These are phyloP conservation scores for Chaetogeoica ovagalla DNA, from an alignment of 2,888 invertebrate species.

Conservation along the genomic window DNA sequence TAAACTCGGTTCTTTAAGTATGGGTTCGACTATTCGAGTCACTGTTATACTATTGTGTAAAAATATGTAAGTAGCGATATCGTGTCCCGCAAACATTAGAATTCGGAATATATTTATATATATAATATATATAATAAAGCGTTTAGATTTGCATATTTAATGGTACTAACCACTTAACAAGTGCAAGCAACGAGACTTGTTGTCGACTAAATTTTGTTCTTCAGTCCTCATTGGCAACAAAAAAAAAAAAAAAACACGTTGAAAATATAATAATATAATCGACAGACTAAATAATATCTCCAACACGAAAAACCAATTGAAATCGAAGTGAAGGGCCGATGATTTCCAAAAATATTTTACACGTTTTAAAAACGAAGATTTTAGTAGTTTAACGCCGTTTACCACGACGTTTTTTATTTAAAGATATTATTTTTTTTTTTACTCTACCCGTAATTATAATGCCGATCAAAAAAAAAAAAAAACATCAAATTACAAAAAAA, in stretches of 20 bases:
- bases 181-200: background rate
- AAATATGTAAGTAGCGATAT: background rate
- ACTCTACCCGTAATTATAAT: too few species aligned
- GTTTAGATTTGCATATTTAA: conserved; percentile 36
- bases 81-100: background rate
- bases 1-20: background rate
- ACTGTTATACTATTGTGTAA: background rate
- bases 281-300: background rate
- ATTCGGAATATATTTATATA: background rate
- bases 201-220: conserved; percentile 4
- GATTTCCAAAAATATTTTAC: too few species aligned
- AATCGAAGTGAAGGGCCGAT: too few species aligned
- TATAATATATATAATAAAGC: too few species aligned
- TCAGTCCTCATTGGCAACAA: background rate
- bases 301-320: background rate
- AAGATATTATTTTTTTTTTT: too few species aligned
- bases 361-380: too few species aligned
- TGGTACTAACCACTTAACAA: conserved; percentile 28
- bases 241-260: conserved; percentile 5
- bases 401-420: too few species aligned
- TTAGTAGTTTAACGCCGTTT: too few species aligned
- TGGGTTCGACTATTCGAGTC: too few species aligned
- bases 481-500: too few species aligned
- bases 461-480: too few species aligned
- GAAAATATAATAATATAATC: background rate